phyloP scores from a whole-genome alignment of 1,140 invertebrate genomes.

The Drosophila trapezifrons region DNA sequence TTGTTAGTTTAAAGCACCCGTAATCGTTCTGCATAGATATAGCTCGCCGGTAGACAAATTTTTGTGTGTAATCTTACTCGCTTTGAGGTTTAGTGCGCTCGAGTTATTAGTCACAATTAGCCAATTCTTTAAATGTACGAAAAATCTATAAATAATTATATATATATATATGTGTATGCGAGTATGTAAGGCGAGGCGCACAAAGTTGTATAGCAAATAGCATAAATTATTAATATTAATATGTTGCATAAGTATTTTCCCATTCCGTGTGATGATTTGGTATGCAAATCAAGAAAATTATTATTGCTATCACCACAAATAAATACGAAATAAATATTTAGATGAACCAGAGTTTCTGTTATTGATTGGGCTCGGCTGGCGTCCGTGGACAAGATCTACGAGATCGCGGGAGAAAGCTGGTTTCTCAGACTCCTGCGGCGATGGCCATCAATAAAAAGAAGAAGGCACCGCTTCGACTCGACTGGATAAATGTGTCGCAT shows the following conservation, averaged over 20 bases:
- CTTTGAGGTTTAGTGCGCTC: constrained; percentile 25
- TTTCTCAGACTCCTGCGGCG: constrained; percentile 49
- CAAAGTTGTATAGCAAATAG: constrained; percentile 75
- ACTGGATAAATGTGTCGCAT: constrained; percentile 46
- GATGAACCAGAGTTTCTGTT: constrained; percentile 57
- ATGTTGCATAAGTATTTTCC: constrained; percentile 41
- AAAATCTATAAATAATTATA: constrained; percentile 25
- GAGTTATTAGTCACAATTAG: constrained; percentile 79
- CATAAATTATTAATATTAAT: constrained; percentile 74
- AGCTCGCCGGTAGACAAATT: constrained; percentile 34
- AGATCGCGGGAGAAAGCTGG: constrained; percentile 41
- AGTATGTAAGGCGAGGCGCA: constrained; percentile 53
- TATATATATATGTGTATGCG: constrained; percentile 11
- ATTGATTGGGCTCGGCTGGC: constrained; percentile 32
- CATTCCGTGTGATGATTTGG: constrained; percentile 49
- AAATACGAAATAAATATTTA: constrained; percentile 75
- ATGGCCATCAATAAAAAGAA: constrained; percentile 54
- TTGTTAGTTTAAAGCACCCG: constrained; percentile 53
- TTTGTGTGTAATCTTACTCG: too few relatives aligned
- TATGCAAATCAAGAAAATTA: constrained; percentile 77
- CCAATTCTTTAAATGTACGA: constrained; percentile 63
- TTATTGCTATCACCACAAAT: constrained; percentile 71
- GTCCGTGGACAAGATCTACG: constrained; percentile 33
- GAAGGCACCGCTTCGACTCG: background rate
- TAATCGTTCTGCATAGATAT: constrained; percentile 22